A percentile compares a stretch with the other conserved stretches of the same genome.
Conservation (phyloP, 2,888 invertebrate species). For the Myopa testacea region DNA sequence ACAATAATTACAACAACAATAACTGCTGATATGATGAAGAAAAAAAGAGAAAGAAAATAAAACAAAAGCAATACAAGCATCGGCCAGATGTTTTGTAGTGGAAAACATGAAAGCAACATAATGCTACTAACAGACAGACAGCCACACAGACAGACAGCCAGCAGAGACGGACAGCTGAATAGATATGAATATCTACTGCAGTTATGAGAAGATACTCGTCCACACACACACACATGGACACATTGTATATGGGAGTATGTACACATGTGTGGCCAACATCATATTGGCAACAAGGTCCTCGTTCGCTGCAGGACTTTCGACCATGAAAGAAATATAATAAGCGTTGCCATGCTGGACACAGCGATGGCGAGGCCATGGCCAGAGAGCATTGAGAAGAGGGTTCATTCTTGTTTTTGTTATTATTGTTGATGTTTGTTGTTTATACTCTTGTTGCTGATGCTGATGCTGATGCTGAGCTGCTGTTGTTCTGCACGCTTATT, state of each 20-base stretch:
- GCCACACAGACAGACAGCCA: too few relatives aligned
- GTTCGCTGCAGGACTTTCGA: conserved; percentile 5
- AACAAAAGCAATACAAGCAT: neutral
- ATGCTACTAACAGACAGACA: neutral
- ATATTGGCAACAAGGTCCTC: neutral
- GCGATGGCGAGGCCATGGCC: neutral
- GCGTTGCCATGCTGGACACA: neutral
- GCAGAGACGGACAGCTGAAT: neutral
- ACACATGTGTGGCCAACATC: neutral
- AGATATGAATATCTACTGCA: neutral
- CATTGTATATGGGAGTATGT: neutral
- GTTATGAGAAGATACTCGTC: neutral
- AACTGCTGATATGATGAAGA: neutral
- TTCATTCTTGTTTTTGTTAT: neutral
- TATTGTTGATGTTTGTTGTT: conserved; percentile 13
- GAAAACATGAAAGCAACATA: neutral
- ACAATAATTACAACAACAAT: neutral
- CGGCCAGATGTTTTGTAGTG: neutral
- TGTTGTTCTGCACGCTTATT: conserved; percentile 23
- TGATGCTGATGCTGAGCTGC: neutral
- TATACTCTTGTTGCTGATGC: conserved; percentile 1
- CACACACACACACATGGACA: neutral
- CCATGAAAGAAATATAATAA: conserved; percentile 11
- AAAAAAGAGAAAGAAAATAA: neutral
- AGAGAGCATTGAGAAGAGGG: neutral